Base-by-base conservation (phyloP, 92 coral and sea anemone genomes). In the Desmophyllum pertusum region DNA sequence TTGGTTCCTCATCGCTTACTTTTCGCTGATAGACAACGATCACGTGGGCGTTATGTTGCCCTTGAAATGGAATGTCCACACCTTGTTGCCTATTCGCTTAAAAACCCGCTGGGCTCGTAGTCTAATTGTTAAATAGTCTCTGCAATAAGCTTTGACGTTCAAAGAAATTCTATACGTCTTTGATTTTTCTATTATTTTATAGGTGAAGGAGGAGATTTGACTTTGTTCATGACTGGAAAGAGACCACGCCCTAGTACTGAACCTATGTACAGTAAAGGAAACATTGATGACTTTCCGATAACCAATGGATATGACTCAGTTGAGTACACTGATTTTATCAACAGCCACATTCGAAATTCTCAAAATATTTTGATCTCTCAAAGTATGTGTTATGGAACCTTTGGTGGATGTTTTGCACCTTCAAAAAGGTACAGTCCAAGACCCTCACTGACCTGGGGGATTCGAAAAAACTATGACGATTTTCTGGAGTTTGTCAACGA, bases 201-300 rank as follows among this genome's bases (percentile, higher is more conserved):
- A 72, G 77, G 37, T 6, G 35, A 72, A 23, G 77, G 77, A 10
- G 77, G 77, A 9, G 77, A 72, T 42, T 30, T 72, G 55, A 72
- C 77, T 10, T 46, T 72, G 36, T 72, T 10, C 39, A 72, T 72
- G 57, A 72, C 77, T 14, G 77, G 77, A 43, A 72, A 43, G 35
- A 23, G 25, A 72, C 6, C 37, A 45, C 51, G 77, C 19, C 77
- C 77, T 2, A 29, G 38, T 1, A 72, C 77, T 13, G 77, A 72
- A 17, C 77, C 77, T 15, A 42, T 72, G 37, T 72, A 43, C 55
- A 72, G 77, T 45, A 38, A 57, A 29, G 57, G 77, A 8, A 72
- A 43, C 51, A 1, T 2, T 10, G 0, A 11, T 0, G 57, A 72
- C 52, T 72, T 43, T n/a, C 36, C n/a, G 11, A 72, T 40, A 2